Percentiles rank a stretch among this genome's conserved stretches.
Conservation (phyloP, 2,797 vertebrate genomes). For the Lerista edwardsae region DNA sequence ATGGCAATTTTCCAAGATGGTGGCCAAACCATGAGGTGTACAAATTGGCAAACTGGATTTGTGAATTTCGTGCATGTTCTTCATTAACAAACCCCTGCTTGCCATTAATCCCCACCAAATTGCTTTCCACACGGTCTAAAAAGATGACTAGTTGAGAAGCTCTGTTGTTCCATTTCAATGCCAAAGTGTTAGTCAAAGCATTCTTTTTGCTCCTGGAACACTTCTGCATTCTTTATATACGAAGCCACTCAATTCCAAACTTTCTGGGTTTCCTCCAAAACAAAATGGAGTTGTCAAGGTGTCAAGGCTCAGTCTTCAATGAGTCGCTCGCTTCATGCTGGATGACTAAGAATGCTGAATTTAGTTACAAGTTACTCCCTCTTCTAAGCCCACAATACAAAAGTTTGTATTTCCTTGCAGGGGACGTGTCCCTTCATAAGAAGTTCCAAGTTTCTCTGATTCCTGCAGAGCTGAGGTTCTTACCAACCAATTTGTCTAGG, state of each 20-base stretch:
- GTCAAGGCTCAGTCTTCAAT: constrained; percentile 49
- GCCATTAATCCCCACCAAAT: too few species aligned
- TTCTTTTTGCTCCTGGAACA: constrained; percentile 48
- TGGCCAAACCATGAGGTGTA: too few species aligned
- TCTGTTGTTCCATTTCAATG: constrained; percentile 63
- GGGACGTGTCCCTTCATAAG: constrained; percentile 58
- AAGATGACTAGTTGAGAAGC: background rate
- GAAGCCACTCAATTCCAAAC: constrained; percentile 61
- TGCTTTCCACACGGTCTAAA: too few species aligned
- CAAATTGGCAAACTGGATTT: too few species aligned
- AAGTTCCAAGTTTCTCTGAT: constrained; percentile 54
- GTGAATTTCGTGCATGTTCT: too few species aligned
- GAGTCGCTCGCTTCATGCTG: constrained; percentile 52
- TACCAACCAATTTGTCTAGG: constrained; percentile 58
- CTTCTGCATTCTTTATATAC: constrained; percentile 63
- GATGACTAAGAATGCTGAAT: constrained; percentile 60
- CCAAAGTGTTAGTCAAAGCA: constrained; percentile 49
- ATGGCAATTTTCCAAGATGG: too few species aligned
- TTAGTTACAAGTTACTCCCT: constrained; percentile 45
- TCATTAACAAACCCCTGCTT: background rate
- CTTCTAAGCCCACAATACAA: constrained; percentile 57
- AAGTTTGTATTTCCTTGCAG: constrained; percentile 62
- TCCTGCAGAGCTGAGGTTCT: constrained; percentile 57
- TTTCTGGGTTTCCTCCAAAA: constrained; percentile 60
- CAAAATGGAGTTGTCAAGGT: constrained; percentile 69